These are phyloP conservation scores for Hemithea aestivaria DNA, from an alignment of 2,888 invertebrate species.

Conservation along the genomic window DNA sequence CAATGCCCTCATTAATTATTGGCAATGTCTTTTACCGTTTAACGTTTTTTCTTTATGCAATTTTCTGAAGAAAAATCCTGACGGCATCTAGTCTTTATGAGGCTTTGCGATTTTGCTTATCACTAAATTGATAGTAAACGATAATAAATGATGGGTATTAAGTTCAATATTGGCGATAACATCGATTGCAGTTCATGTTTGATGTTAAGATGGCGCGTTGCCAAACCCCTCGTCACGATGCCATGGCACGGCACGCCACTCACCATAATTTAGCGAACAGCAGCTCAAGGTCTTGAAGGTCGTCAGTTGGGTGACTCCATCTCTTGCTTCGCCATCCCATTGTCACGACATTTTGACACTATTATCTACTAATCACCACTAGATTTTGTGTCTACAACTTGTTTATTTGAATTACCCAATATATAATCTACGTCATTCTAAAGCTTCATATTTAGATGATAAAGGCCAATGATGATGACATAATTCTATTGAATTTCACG, in stretches of 20 bases:
- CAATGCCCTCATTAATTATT: slow-evolving; percentile 7
- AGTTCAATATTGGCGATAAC: slow-evolving; percentile 7
- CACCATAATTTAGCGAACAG: slow-evolving; percentile 41
- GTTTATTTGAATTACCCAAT: too few relatives aligned
- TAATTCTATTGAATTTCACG: too few relatives aligned
- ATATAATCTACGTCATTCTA: too few relatives aligned
- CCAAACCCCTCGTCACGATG: slow-evolving; percentile 19
- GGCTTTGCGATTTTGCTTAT: too few relatives aligned
- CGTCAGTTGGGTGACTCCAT: slow-evolving; percentile 40
- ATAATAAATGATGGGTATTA: slow-evolving; percentile 3
- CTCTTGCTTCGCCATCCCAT: slow-evolving; percentile 43
- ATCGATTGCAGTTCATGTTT: slow-evolving; percentile 16
- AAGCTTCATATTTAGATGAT: too few relatives aligned
- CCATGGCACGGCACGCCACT: slow-evolving; percentile 36
- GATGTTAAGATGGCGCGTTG: slow-evolving; percentile 11
- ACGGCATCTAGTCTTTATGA: too few relatives aligned
- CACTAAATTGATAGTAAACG: too few relatives aligned
- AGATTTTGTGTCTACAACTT: neutral
- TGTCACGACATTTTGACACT: slow-evolving; percentile 27
- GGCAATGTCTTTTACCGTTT: slow-evolving; percentile 2
- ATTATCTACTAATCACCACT: slow-evolving; percentile 22
- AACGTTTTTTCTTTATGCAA: too few relatives aligned
- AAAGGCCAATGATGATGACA: too few relatives aligned
- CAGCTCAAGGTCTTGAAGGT: slow-evolving; percentile 49
- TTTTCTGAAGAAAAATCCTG: too few relatives aligned